phyloP scores from a whole-genome alignment of 2,113 vertebrate species.

The Pseudonaja textilis region DNA sequence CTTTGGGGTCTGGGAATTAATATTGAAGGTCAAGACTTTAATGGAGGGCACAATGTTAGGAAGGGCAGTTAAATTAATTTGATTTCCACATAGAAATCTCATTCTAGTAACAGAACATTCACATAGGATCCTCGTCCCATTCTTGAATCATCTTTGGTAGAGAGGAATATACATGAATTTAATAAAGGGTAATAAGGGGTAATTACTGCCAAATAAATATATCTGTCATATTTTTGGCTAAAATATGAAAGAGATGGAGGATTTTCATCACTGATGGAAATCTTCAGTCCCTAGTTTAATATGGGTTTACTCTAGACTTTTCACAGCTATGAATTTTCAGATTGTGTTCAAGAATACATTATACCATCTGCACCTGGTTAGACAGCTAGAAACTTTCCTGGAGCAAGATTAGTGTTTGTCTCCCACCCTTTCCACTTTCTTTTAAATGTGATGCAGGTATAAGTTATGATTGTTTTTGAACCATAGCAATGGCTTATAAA shows the following conservation, averaged over 20 bases:
- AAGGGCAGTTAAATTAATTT: background rate
- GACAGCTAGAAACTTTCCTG: background rate
- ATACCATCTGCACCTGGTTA: background rate
- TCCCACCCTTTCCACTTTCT: background rate
- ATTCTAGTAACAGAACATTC: background rate
- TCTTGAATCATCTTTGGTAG: background rate
- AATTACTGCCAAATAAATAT: background rate
- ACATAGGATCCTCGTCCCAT: background rate
- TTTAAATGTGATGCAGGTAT: background rate
- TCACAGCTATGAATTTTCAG: background rate
- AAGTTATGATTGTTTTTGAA: background rate
- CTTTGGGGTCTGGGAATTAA: background rate
- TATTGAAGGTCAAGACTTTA: background rate
- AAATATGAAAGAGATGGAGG: background rate
- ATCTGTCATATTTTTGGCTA: background rate
- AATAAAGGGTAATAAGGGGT: background rate
- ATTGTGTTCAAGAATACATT: background rate
- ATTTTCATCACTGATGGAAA: background rate
- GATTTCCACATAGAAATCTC: background rate
- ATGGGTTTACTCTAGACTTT: background rate
- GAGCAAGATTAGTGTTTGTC: background rate
- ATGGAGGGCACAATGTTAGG: background rate
- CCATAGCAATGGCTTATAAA: background rate
- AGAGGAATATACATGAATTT: background rate
- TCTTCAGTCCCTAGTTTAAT: background rate